A percentile compares a stretch with the other conserved stretches of the same genome.
Evolutionary conservation across 2,797 vertebrate genomes (phyloP).

Genomic region (Propithecus perrieri): DNA sequence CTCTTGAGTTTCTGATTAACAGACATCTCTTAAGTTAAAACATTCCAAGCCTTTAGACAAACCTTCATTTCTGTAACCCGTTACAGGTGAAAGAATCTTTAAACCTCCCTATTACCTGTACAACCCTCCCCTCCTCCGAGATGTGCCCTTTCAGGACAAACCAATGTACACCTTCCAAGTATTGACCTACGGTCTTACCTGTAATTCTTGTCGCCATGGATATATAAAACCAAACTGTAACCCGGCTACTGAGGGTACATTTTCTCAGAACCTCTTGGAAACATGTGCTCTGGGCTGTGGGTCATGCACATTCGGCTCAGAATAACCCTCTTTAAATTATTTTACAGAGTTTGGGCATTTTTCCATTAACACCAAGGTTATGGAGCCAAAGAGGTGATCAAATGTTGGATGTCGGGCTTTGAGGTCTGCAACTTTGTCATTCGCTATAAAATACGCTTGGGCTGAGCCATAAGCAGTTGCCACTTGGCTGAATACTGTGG

Average conservation of each 20-base stretch:
- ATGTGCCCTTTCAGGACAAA: too few relatives aligned
- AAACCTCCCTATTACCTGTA: not conserved
- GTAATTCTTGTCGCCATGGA: not conserved
- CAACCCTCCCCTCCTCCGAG: not conserved
- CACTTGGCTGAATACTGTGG: too few relatives aligned
- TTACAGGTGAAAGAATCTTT: not conserved
- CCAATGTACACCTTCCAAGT: not conserved
- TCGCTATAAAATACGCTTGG: not conserved
- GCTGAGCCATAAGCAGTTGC: fast-evolving
- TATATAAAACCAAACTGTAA: not conserved
- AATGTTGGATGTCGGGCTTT: not conserved
- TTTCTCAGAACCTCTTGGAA: not conserved
- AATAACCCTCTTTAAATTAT: not conserved
- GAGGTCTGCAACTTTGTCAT: not conserved
- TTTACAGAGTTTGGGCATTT: too few relatives aligned
- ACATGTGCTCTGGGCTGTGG: not conserved
- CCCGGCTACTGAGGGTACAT: not conserved
- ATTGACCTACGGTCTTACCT: not conserved
- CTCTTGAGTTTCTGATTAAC: not conserved
- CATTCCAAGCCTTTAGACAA: not conserved
- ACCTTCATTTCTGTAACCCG: not conserved
- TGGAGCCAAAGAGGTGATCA: fast-evolving
- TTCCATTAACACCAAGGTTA: not conserved
- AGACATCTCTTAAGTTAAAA: not conserved
- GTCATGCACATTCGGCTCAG: not conserved